phyloP scores from a whole-genome alignment of 2,888 invertebrate genomes.

The Eupithecia tripunctaria region DNA sequence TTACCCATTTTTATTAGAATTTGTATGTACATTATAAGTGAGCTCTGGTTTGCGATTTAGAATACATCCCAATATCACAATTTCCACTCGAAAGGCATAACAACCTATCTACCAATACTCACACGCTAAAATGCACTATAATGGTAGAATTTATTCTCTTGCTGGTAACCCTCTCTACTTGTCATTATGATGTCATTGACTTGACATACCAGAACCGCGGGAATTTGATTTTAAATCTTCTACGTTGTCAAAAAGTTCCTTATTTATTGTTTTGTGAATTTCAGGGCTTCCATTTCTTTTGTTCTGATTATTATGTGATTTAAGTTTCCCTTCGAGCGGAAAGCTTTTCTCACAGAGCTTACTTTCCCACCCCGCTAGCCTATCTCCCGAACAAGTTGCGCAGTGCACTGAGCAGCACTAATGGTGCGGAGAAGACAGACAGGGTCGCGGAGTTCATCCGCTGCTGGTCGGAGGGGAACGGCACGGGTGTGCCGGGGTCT shows the following conservation, averaged over 20 bases:
- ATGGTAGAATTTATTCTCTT: constrained; percentile 13
- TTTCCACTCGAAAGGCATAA: constrained; percentile 49
- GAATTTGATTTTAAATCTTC: not conserved
- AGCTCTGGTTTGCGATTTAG: constrained; percentile 54
- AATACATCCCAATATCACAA: constrained; percentile 59
- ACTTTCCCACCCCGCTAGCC: constrained; percentile 48
- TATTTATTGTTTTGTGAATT: not conserved
- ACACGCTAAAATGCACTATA: constrained; percentile 5
- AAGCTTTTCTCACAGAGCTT: constrained; percentile 50
- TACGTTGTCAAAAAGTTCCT: not conserved
- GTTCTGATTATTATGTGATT: not conserved
- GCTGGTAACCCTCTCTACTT: constrained; percentile 5
- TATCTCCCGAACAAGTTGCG: constrained; percentile 57
- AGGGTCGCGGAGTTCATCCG: constrained; percentile 49
- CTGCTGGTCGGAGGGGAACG: constrained; percentile 61
- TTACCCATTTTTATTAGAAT: constrained; percentile 66
- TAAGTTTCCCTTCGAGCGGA: constrained; percentile 31
- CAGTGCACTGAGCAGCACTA: constrained; percentile 52
- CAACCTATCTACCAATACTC: not conserved
- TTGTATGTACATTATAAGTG: constrained; percentile 59
- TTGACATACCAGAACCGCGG: not conserved
- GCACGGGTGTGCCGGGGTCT: constrained; percentile 85
- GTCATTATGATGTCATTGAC: not conserved
- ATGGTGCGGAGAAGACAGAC: constrained; percentile 36
- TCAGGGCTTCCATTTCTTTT: not conserved